Base-by-base conservation (phyloP, 2,888 invertebrate species). In the Bellardia bayeri region DNA sequence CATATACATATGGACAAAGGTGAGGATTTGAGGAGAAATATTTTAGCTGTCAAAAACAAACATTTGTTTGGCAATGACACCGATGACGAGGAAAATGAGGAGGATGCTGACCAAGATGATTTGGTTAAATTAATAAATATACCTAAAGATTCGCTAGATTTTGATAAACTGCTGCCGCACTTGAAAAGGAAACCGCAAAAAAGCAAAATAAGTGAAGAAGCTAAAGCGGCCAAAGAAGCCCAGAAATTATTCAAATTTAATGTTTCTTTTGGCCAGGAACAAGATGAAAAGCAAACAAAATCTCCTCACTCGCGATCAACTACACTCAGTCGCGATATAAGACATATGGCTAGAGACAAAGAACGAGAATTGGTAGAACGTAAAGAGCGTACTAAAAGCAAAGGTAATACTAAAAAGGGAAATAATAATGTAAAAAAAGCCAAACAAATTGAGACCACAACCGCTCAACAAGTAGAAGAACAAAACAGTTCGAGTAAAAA, bases 81-180 rank as follows among this genome's bases (percentile, higher is more conserved):
- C 0, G 89, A 88, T 2, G 89, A 82, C 2, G 88, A 80, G 2
- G 81, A 54, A 8, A 88, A 75, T 1, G 58, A 84, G 0, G 87
- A 81, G 63, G 82, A 83, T 79, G 82, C 61, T 58, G 61, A 81
- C 7, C n/a, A 71, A 76, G 42, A 49, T 30, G 83, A 86, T 72
- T 64, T 87, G 33, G 85, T 88, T 3, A 74, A 89, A 49, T 61
- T 88, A 49, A 87, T 89, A 49, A 87, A 82, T 64, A 49, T 75
- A 9, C 87, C 88, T 3, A 88, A 89, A 82, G 69, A 83, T 49
- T 81, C 88, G 0, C 78, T 83, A 80, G 89, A 89, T 82, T 90
- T 90, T 37, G 90, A 90, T 66, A 82, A 68, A 66, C 37, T 90
- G 6, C 51, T 90, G 30, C 87, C 89, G 1, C 88, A 90, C 75